phyloP scores from a whole-genome alignment of 2,888 invertebrate species.

The Xanthorhoe designata region DNA sequence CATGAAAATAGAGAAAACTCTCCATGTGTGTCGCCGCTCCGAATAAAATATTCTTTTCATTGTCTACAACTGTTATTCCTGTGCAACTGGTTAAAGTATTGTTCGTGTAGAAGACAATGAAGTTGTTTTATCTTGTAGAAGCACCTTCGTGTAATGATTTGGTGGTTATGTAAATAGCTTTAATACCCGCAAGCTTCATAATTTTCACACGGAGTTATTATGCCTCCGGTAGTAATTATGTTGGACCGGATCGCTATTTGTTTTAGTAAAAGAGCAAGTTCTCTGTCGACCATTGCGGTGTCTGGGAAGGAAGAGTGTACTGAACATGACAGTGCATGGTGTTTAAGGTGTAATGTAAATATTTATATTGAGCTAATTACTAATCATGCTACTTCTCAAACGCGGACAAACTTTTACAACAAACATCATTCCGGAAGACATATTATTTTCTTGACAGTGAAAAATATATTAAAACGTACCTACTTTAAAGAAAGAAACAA shows the following conservation, averaged over 20 bases:
- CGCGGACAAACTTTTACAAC: too few relatives aligned
- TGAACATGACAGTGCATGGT: too few relatives aligned
- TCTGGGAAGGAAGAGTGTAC: too few relatives aligned
- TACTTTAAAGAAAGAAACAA: slow-evolving; percentile 4
- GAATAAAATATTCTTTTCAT: slow-evolving; percentile 80
- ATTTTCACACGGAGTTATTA: slow-evolving; percentile 37
- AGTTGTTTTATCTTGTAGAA: slow-evolving; percentile 56
- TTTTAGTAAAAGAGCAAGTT: slow-evolving; percentile 18
- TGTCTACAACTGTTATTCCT: slow-evolving; percentile 71
- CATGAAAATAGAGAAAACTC: slow-evolving; percentile 80
- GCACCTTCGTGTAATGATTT: slow-evolving; percentile 52
- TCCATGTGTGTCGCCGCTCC: slow-evolving; percentile 76
- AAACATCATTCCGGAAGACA: too few relatives aligned
- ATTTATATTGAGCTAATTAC: not conserved
- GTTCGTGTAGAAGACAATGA: slow-evolving; percentile 68
- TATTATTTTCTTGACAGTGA: too few relatives aligned
- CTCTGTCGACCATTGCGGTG: too few relatives aligned
- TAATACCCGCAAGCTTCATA: slow-evolving; percentile 24
- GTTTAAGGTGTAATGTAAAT: not conserved
- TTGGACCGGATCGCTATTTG: slow-evolving; percentile 29
- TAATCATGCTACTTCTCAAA: too few relatives aligned
- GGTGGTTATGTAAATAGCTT: slow-evolving; percentile 52
- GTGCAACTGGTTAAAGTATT: slow-evolving; percentile 74
- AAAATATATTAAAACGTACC: too few relatives aligned
- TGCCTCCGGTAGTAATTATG: slow-evolving; percentile 28